Percentiles rank a stretch among this genome's conserved stretches.
Evolutionary conservation across 1,140 invertebrate species (phyloP).

Genomic region (Drosophila bipectinata): DNA sequence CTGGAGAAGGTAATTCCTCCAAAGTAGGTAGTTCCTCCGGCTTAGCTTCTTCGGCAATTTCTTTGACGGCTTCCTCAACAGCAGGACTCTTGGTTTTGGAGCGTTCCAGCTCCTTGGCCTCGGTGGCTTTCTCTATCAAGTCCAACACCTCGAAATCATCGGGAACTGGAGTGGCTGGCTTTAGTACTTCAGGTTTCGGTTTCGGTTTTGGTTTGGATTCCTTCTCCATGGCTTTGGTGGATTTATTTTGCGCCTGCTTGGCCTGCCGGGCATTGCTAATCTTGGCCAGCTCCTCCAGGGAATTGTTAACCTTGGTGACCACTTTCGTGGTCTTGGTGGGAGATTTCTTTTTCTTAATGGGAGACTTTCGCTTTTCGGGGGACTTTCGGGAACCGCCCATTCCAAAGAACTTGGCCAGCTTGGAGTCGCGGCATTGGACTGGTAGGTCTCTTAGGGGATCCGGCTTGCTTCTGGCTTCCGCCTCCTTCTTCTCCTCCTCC

Average conservation of each 20-base stretch:
- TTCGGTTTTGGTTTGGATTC: slow-evolving; percentile 3
- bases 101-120: slow-evolving; percentile 57
- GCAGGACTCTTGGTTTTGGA: slow-evolving; percentile 68
- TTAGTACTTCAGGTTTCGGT: slow-evolving; percentile 4
- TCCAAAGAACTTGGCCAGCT: slow-evolving; percentile 77
- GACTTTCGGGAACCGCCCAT: slow-evolving; percentile 50
- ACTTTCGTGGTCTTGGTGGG: slow-evolving; percentile 30
- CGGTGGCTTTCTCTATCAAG: slow-evolving; percentile 61
- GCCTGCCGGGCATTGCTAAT: slow-evolving; percentile 56
- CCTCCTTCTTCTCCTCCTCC: slow-evolving; percentile 44
- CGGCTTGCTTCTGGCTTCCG: slow-evolving; percentile 16
- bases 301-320: slow-evolving; percentile 48
- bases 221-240: slow-evolving; percentile 9
- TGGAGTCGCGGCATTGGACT: slow-evolving; percentile 72
- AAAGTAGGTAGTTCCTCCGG: not conserved
- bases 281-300: slow-evolving; percentile 63
- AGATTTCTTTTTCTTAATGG: slow-evolving; percentile 60
- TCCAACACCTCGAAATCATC: slow-evolving; percentile 72
- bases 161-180: slow-evolving; percentile 58
- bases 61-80: slow-evolving; percentile 5
- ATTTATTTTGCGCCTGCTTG: slow-evolving; percentile 45
- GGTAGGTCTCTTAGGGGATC: slow-evolving; percentile 36
- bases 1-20: not conserved
- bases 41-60: not conserved
- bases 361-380: slow-evolving; percentile 68